Conservation (phyloP, 2,113 vertebrate species). For the Chionis minor region DNA sequence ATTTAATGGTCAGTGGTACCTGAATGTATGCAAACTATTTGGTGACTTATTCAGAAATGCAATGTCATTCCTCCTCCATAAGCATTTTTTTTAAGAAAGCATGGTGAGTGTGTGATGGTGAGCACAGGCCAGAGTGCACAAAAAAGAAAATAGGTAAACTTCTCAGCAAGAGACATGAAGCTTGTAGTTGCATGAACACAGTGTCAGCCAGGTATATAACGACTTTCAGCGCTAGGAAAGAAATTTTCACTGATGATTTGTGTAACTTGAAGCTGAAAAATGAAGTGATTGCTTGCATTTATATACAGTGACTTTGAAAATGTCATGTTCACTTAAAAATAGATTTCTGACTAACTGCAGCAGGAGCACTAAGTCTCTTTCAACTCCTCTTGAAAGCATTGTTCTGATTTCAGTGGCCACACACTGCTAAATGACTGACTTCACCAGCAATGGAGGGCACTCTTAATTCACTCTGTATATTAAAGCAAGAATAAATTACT, state of each 20-base stretch:
- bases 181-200: not conserved
- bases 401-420: not conserved
- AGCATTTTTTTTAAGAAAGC: not conserved
- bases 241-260: not conserved
- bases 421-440: constrained; percentile 25
- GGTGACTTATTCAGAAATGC: not conserved
- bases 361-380: not conserved
- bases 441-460: not conserved
- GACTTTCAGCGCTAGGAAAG: not conserved
- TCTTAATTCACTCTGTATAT: not conserved
- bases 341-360: not conserved
- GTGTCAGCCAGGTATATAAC: not conserved
- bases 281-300: constrained; percentile 21
- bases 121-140: not conserved
- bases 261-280: constrained; percentile 21
- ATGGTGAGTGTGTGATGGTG: not conserved
- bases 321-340: constrained; percentile 39
- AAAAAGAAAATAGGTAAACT: not conserved
- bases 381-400: not conserved
- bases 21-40: not conserved
- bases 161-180: not conserved
- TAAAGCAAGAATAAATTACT: not conserved
- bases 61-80: not conserved
- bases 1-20: not conserved
- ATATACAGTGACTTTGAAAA: constrained; percentile 27